Evolutionary conservation across 2,113 vertebrate genomes (phyloP).

Genomic region (Damaliscus lunatus): DNA sequence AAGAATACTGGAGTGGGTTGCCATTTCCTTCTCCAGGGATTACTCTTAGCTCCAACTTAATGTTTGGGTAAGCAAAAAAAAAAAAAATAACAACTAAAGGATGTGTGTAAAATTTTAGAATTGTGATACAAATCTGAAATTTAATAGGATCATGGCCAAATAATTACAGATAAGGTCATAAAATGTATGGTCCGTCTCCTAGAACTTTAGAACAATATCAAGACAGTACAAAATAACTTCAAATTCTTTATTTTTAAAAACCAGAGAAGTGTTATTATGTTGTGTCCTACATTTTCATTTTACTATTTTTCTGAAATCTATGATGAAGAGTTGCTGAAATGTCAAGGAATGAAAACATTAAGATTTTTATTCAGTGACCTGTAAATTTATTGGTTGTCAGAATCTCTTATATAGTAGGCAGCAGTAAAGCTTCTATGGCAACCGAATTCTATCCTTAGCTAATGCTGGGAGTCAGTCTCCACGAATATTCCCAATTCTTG

Average conservation of each 20-base stretch:
- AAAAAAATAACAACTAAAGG: background rate
- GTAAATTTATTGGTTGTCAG: constrained; percentile 67
- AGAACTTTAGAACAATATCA: background rate
- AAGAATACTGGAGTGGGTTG: background rate
- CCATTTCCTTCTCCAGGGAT: background rate
- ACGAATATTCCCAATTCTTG: constrained; percentile 24
- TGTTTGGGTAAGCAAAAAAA: background rate
- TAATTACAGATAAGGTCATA: background rate
- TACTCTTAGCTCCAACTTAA: background rate
- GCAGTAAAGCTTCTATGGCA: constrained; percentile 65
- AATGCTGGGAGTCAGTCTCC: constrained; percentile 26
- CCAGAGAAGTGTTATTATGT: constrained; percentile 1
- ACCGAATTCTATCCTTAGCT: constrained; percentile 68
- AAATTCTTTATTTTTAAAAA: constrained; percentile 10
- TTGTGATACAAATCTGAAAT: background rate
- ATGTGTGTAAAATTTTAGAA: background rate
- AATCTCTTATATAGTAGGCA: constrained; percentile 61
- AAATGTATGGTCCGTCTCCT: background rate
- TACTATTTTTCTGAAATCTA: constrained; percentile 31
- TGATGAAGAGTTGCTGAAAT: constrained; percentile 64
- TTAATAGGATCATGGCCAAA: background rate
- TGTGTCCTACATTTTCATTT: constrained; percentile 38
- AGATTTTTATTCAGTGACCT: constrained; percentile 71
- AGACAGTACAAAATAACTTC: constrained; percentile 41
- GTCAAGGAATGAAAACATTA: constrained; percentile 50